phyloP scores from a whole-genome alignment of 2,888 invertebrate genomes.

The Melanophora roralis region DNA sequence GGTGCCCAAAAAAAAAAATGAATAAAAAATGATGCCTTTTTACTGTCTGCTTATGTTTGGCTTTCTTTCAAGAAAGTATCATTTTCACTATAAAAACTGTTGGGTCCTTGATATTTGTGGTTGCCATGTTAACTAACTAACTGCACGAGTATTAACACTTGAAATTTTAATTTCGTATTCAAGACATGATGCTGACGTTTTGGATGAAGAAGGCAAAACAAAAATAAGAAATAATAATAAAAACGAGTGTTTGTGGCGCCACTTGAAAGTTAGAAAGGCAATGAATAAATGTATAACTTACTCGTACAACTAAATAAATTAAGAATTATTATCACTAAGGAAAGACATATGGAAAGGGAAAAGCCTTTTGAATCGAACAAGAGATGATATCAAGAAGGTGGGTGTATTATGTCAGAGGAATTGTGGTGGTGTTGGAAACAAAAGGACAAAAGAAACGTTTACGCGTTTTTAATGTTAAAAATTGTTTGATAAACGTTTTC shows the following conservation, averaged over 20 bases:
- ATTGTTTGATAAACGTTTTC: slow-evolving; percentile 59
- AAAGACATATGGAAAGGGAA: not conserved
- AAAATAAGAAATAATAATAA: slow-evolving; percentile 14
- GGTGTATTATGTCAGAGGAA: not conserved
- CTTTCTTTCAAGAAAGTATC: no score
- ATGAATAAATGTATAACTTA: slow-evolving; percentile 41
- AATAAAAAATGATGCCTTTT: no score
- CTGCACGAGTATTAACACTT: slow-evolving; percentile 57
- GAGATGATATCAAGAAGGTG: not conserved
- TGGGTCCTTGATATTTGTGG: slow-evolving; percentile 11
- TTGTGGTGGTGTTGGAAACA: not conserved
- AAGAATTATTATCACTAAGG: slow-evolving; percentile 48
- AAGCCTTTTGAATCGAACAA: not conserved
- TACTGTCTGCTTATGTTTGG: no score
- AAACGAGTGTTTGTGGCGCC: slow-evolving; percentile 59
- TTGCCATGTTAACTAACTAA: slow-evolving; percentile 50
- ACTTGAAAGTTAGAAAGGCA: slow-evolving; percentile 62
- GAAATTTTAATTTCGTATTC: slow-evolving; percentile 65
- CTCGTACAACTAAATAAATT: slow-evolving; percentile 42
- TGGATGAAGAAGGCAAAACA: slow-evolving; percentile 25
- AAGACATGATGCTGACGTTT: slow-evolving; percentile 60
- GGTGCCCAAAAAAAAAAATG: no score
- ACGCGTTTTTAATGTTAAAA: slow-evolving; percentile 49
- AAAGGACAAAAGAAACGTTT: slow-evolving; percentile 56
- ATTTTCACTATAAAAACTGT: no score